Evolutionary conservation across 2,888 invertebrate species (phyloP).

Genomic region (Pammene aurita): DNA sequence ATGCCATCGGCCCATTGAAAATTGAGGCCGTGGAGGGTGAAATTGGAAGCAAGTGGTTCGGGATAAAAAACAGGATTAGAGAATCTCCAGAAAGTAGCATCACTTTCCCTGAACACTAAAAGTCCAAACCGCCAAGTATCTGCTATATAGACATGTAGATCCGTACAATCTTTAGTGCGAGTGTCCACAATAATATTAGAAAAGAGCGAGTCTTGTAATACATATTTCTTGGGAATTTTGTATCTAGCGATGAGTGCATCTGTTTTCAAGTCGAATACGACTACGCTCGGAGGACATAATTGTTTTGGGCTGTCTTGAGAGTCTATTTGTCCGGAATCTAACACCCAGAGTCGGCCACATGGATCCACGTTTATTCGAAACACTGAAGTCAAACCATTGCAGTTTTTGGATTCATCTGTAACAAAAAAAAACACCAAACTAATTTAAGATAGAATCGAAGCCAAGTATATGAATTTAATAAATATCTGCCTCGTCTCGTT

Average conservation of each 20-base stretch:
- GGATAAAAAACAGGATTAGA: slow-evolving; percentile 87
- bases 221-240: slow-evolving; percentile 85
- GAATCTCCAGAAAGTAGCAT: slow-evolving; percentile 85
- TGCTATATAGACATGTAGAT: slow-evolving; percentile 86
- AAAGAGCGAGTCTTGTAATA: slow-evolving; percentile 86
- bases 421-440: slow-evolving; percentile 39
- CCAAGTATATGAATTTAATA: no score
- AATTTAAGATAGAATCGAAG: neutral
- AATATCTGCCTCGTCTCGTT: no score
- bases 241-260: slow-evolving; percentile 85
- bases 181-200: slow-evolving; percentile 87
- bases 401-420: slow-evolving; percentile 73
- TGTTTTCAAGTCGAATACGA: slow-evolving; percentile 87
- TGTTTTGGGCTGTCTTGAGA: slow-evolving; percentile 85
- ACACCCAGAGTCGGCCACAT: slow-evolving; percentile 90
- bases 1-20: slow-evolving; percentile 93
- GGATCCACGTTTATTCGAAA: slow-evolving; percentile 89
- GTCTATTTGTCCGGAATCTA: slow-evolving; percentile 91
- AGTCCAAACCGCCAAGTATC: slow-evolving; percentile 88
- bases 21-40: slow-evolving; percentile 88
- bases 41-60: slow-evolving; percentile 89
- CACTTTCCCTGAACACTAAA: slow-evolving; percentile 84
- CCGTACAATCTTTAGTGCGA: slow-evolving; percentile 82
- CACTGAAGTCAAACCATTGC: slow-evolving; percentile 89
- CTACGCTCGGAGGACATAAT: slow-evolving; percentile 88